Conservation (phyloP, 92 coral and sea anemone genomes). For the Blastomussa wellsi region DNA sequence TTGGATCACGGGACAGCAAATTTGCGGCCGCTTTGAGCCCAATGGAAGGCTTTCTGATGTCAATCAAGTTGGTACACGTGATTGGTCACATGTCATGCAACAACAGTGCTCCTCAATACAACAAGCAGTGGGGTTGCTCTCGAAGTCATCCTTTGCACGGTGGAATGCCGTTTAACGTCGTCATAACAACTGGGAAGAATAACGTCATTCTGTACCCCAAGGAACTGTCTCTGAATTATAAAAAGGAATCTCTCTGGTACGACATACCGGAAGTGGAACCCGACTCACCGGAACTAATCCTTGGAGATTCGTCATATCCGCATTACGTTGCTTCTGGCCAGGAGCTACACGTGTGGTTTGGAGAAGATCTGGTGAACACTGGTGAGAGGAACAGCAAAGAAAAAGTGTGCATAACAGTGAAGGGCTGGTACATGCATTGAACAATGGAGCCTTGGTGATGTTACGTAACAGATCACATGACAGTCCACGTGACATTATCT, state of each 20-base stretch:
- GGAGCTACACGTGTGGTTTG: conserved; percentile 31
- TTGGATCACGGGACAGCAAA: conserved; percentile 44
- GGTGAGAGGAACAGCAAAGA: background rate
- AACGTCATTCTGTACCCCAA: conserved; percentile 21
- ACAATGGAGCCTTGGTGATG: background rate
- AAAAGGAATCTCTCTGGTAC: conserved; percentile 14
- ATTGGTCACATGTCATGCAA: conserved; percentile 57
- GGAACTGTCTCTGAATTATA: background rate
- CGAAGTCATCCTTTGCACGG: conserved; percentile 31
- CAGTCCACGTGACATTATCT: background rate
- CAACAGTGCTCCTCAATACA: conserved; percentile 5
- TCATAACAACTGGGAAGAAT: conserved; percentile 29
- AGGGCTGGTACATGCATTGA: conserved; percentile 27
- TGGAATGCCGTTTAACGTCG: conserved; percentile 31
- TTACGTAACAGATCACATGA: conserved; percentile 4
- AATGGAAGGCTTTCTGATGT: conserved; percentile 60
- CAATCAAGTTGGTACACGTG: conserved; percentile 57
- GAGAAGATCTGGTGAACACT: conserved; percentile 3
- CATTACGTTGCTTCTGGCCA: conserved; percentile 25
- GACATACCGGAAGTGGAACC: conserved; percentile 25
- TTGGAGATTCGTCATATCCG: conserved; percentile 28
- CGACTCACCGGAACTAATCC: conserved; percentile 22
- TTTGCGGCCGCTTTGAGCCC: conserved; percentile 44
- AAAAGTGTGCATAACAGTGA: conserved; percentile 16
- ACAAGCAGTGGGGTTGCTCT: conserved; percentile 37